These are phyloP conservation scores for Phylloscopus whistleri DNA, from an alignment of 2,113 vertebrate species.

Conservation along the genomic window DNA sequence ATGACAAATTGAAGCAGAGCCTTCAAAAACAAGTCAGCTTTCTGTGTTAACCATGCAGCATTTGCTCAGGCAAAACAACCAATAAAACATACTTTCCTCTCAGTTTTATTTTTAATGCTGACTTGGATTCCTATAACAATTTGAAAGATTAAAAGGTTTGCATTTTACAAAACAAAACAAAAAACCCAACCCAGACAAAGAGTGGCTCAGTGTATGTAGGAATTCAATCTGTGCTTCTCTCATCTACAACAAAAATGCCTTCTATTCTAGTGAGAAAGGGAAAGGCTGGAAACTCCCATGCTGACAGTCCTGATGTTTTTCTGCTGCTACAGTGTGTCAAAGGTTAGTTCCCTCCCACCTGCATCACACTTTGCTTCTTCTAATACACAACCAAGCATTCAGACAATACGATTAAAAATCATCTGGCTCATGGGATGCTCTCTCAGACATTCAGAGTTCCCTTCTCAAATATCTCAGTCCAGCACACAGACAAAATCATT, in stretches of 20 bases:
- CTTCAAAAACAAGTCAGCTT: slow-evolving; percentile 4
- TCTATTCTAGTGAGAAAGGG: slow-evolving; percentile 30
- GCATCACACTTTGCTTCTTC: slow-evolving; percentile 18
- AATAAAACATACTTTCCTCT: not conserved
- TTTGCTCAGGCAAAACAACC: not conserved
- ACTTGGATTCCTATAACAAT: slow-evolving; percentile 5
- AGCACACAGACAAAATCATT: not conserved
- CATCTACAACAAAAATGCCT: slow-evolving; percentile 25
- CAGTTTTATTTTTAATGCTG: not conserved
- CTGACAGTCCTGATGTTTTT: slow-evolving; percentile 29
- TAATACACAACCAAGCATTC: slow-evolving; percentile 16
- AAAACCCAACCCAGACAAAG: not conserved
- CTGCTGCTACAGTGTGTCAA: slow-evolving; percentile 23
- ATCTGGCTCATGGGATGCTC: slow-evolving; percentile 13
- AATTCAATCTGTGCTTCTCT: slow-evolving; percentile 36
- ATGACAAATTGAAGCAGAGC: not conserved
- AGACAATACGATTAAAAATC: slow-evolving; percentile 17
- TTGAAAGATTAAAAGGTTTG: slow-evolving; percentile 29
- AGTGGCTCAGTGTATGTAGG: not conserved
- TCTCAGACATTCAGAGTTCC: not conserved
- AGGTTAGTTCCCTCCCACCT: slow-evolving; percentile 46
- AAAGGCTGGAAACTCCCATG: slow-evolving; percentile 49
- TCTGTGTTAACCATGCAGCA: not conserved
- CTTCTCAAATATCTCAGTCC: slow-evolving; percentile 8
- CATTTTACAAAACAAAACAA: not conserved